Evolutionary conservation across 2,797 vertebrate genomes (phyloP), one percentile per base, ranked within the genome.

Genomic region (Clarias pachynema): DNA sequence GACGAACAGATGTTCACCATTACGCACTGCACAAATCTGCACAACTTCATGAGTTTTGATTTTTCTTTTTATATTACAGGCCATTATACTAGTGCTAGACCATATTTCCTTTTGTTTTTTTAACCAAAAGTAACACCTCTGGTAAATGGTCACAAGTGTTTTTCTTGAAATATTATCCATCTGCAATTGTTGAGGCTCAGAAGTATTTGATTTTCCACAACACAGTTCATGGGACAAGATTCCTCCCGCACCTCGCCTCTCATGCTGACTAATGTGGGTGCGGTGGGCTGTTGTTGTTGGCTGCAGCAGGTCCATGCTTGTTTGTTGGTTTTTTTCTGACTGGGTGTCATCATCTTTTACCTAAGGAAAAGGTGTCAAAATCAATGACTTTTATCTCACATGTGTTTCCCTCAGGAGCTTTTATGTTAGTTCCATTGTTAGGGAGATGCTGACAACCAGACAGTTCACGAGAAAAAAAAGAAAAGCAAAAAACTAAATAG

Each of bases 371-470:
- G 49, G 72, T 79, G 87, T 74, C 73, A 72, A 83, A 82, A 82
- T 65, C 63, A 80, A 84, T 85, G 82, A 87, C 88, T 77, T 81
- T 75, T 53, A 79, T 84, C 84, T 86, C 82, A 70, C 74, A 80
- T 72, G 83, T 86, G 79, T 85, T 85, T 70, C 80, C 66, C 59
- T 49, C 31, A 57, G 59, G 85, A 73, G 63, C 56, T 16, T 79
- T 77, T 57, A 49, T 81, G 78, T 85, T 81, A 75, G 74, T 80
- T 57, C 24, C 16, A 75, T 2, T 72, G 72, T 79, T 75, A 59
- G 59, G 53, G 53, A 37, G n/a, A 9, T 5, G 59, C 18, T 82
- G 65, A 78, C 63, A 86, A 62, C 26, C 24, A 63, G 34, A 2
- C 22, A 16, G 34, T 82, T 85, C 77, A 85, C 53, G 56, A 49